phyloP scores from a whole-genome alignment of 92 coral and sea anemone species.

The Epizoanthus scotinus region DNA sequence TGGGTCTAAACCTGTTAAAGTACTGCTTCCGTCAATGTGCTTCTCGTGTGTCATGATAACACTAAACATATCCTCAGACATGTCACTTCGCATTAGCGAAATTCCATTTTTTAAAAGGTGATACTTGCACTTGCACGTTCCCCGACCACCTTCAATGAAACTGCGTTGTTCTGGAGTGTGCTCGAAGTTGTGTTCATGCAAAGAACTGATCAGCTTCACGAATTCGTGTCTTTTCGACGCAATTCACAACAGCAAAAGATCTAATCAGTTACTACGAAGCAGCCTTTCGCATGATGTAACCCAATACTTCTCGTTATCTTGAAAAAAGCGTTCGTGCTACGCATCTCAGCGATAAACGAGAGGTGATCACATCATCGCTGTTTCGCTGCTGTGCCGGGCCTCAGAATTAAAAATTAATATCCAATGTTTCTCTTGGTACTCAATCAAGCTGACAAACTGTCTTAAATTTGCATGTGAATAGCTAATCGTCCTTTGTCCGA shows the following conservation, averaged over 20 bases:
- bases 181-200: neutral
- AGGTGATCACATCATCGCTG: neutral
- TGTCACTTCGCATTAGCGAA: no score
- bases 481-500: slow-evolving; percentile 11
- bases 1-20: neutral
- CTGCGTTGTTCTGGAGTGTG: neutral
- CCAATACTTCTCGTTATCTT: slow-evolving; percentile 12
- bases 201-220: neutral
- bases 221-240: neutral
- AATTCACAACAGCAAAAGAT: neutral
- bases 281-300: slow-evolving; percentile 38
- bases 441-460: slow-evolving; percentile 29
- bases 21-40: neutral
- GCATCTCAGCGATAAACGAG: neutral
- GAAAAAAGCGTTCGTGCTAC: neutral
- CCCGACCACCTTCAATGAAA: no score
- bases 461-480: slow-evolving; percentile 18
- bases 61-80: neutral
- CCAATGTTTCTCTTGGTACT: neutral
- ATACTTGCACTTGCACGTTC: no score
- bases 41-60: slow-evolving; percentile 20
- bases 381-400: neutral
- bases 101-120: no score
- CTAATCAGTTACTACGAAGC: neutral
- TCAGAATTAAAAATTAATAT: slow-evolving; percentile 24